Evolutionary conservation across 2,113 vertebrate genomes (phyloP).

Genomic region (Lophotis ruficrista): DNA sequence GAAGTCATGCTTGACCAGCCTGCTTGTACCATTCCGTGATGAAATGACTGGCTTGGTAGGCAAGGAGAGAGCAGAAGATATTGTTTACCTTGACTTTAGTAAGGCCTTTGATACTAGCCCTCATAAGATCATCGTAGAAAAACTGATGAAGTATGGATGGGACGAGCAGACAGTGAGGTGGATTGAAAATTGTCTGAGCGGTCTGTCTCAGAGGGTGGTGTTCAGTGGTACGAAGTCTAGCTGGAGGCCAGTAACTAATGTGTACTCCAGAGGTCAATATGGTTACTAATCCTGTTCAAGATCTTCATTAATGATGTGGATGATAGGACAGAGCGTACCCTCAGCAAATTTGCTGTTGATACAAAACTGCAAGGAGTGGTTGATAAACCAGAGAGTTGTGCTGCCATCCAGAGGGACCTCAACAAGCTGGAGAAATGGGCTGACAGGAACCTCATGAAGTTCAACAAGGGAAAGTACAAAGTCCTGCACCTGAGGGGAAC

Average conservation of each 20-base stretch:
- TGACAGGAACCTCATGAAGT: no score
- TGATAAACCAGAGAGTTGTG: no score
- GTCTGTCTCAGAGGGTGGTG: neutral
- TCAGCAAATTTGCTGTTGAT: no score
- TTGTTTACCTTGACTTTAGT: neutral
- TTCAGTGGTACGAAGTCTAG: neutral
- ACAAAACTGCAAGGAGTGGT: no score
- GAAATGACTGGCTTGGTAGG: neutral
- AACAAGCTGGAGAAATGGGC: no score
- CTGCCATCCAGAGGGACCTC: no score
- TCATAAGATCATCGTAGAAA: neutral
- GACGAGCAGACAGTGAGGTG: neutral
- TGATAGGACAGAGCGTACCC: no score
- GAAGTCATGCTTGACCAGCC: neutral
- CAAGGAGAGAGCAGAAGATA: fast-evolving
- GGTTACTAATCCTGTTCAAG: neutral
- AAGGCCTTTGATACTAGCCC: neutral
- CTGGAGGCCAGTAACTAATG: neutral
- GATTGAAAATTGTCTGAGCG: neutral
- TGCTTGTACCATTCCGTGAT: neutral
- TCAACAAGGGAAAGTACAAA: no score
- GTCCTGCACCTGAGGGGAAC: no score
- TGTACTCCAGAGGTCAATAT: neutral
- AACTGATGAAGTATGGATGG: neutral
- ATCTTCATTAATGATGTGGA: neutral